Evolutionary conservation across 2,888 invertebrate species (phyloP).

Genomic region (Thymelicus lineola): DNA sequence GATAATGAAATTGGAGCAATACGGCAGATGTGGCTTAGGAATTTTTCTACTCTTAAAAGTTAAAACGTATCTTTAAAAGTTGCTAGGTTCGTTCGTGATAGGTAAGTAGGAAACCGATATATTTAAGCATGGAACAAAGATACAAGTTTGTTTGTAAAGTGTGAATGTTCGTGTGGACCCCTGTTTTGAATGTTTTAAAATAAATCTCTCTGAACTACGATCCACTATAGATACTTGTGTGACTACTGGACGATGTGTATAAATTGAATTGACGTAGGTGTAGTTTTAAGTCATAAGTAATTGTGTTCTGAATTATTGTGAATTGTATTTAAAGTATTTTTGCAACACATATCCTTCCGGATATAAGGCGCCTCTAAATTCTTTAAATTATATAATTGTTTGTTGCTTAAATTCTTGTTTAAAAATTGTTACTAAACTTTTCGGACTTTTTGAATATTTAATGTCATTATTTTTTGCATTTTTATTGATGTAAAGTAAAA

Average conservation of each 20-base stretch:
- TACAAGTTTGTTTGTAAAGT: background rate
- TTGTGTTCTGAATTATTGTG: constrained; percentile 4
- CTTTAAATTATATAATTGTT: background rate
- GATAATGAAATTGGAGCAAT: background rate
- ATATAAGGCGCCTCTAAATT: background rate
- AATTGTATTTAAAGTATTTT: background rate
- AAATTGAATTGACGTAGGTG: background rate
- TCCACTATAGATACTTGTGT: background rate
- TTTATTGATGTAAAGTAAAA: background rate
- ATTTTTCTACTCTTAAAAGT: background rate
- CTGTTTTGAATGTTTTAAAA: background rate
- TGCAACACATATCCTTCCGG: background rate
- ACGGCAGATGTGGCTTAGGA: background rate
- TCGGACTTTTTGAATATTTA: background rate
- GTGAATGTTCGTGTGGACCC: background rate
- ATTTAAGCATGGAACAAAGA: background rate
- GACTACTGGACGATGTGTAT: background rate
- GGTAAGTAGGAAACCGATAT: background rate
- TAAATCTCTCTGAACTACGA: background rate
- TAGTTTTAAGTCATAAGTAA: background rate
- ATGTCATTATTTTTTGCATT: background rate
- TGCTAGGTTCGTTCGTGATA: constrained; percentile 2
- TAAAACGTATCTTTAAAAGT: background rate
- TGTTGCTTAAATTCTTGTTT: constrained; percentile 5
- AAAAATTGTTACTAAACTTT: background rate